Conservation (phyloP, 2,797 vertebrate genomes). For the Epinephelus awoara region DNA sequence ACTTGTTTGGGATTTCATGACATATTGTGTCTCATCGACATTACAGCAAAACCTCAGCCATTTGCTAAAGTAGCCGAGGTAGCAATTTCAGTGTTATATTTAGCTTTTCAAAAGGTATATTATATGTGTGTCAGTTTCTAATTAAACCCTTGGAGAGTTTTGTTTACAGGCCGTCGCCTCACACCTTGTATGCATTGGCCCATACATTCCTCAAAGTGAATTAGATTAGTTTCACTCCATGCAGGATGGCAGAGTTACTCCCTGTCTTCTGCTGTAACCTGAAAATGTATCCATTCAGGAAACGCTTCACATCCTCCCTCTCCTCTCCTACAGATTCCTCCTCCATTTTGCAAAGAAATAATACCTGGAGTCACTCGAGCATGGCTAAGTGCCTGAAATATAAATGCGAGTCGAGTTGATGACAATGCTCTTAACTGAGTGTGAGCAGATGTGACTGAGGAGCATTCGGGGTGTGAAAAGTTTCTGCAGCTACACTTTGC, state of each 20-base stretch:
- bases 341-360: slow-evolving; percentile 20
- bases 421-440: slow-evolving; percentile 12
- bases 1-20: slow-evolving; percentile 21
- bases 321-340: slow-evolving; percentile 53
- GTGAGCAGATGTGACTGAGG: slow-evolving; percentile 32
- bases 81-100: slow-evolving; percentile 40
- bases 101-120: slow-evolving; percentile 45
- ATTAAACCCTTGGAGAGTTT: slow-evolving; percentile 63
- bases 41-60: slow-evolving; percentile 30
- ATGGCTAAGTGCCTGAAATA: slow-evolving; percentile 17
- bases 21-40: slow-evolving; percentile 10
- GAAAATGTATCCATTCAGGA: slow-evolving; percentile 77
- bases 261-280: slow-evolving; percentile 70
- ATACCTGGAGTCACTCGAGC: not conserved
- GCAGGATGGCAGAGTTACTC: slow-evolving; percentile 71
- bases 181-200: slow-evolving; percentile 82
- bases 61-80: slow-evolving; percentile 25
- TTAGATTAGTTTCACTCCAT: slow-evolving; percentile 78
- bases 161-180: slow-evolving; percentile 73
- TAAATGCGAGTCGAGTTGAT: slow-evolving; percentile 34
- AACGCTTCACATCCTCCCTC: slow-evolving; percentile 67
- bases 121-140: slow-evolving; percentile 57
- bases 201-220: slow-evolving; percentile 78
- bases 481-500: slow-evolving; percentile 55
- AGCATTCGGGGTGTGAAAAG: slow-evolving; percentile 1